A percentile compares a stretch with the other conserved stretches of the same genome.
Conservation (phyloP, 92 coral and sea anemone genomes). For the Bergia puertoricense region DNA sequence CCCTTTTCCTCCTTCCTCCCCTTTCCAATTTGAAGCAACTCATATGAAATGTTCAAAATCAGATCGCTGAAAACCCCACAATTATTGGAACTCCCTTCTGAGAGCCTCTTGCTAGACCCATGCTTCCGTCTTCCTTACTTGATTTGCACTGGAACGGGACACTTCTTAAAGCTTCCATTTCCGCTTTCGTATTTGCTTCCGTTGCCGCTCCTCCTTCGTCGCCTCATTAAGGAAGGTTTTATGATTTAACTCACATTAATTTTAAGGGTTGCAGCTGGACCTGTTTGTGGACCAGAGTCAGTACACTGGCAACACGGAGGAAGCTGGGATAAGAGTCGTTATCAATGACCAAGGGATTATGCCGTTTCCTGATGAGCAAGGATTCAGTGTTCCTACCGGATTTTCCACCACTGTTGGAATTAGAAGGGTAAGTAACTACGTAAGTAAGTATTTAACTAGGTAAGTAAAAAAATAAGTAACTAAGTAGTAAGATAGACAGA, state of each 20-base stretch:
- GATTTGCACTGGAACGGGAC: too few species aligned
- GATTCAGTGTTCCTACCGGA: conserved; percentile 90
- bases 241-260: neutral
- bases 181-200: too few species aligned
- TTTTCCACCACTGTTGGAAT: conserved; percentile 86
- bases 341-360: conserved; percentile 72
- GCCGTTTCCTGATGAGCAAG: conserved; percentile 88
- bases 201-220: neutral
- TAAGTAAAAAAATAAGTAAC: too few species aligned
- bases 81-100: too few species aligned
- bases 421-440: conserved; percentile 51
- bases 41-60: too few species aligned
- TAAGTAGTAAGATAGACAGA: too few species aligned
- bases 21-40: too few species aligned
- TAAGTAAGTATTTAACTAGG: neutral
- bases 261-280: conserved; percentile 66
- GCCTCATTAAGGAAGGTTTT: neutral
- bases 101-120: too few species aligned
- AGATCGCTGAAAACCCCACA: too few species aligned
- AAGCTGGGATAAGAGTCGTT: conserved; percentile 80
- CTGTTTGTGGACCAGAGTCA: conserved; percentile 64
- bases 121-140: too few species aligned
- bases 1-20: too few species aligned
- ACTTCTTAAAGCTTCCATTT: too few species aligned
- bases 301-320: conserved; percentile 60